Base-by-base conservation (phyloP, 1,140 invertebrate genomes). In the Caerostris extrusa region DNA sequence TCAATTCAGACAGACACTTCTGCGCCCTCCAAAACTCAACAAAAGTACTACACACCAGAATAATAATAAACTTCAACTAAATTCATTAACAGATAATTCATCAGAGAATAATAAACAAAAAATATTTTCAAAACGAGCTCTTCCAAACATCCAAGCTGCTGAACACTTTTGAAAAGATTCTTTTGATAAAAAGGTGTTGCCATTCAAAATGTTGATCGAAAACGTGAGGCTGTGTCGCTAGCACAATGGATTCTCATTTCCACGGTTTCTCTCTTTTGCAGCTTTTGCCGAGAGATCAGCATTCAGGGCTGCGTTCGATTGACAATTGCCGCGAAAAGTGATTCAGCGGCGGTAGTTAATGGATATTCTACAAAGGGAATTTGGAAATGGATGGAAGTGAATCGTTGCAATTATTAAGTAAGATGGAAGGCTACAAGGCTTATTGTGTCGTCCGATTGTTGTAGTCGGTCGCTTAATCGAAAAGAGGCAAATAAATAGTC, bases 161-260 rank as follows among this genome's bases (percentile, higher is more conserved):
- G 61, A 83, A 57, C 53, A 17, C 81, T 83, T 83, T 83, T 71
- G 19, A 71, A 71, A 71, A 83, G 56, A 83, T 17, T n/a, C 19
- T 56, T 87, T 64, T 61, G 85, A 87, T 87, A 58, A 87, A 56
- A 64, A n/a, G n/a, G 57, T 50, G 58, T 64, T 67, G 85, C 85
- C 85, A 87, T 64, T 87, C 58, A 64, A 85, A 87, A 7, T 56
- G 85, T 64, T 61, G 85, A 64, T n/a, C n/a, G 58, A 57, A 87
- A 87, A 50, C 12, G 85, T 2, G n/a, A 53, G 56, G 85, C 60
- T 53, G 5, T 61, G 85, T 60, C 85, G 50, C n/a, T 53, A 87
- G 60, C 60, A 87, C 85, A 87, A 87, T 87, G 85, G 60, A 58
- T 61, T 64, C n/a, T 87, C 85, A 87, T 87, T 87, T 87, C 85